These are phyloP conservation scores for Columba guinea DNA, from an alignment of 2,797 vertebrate species.

Conservation along the genomic window DNA sequence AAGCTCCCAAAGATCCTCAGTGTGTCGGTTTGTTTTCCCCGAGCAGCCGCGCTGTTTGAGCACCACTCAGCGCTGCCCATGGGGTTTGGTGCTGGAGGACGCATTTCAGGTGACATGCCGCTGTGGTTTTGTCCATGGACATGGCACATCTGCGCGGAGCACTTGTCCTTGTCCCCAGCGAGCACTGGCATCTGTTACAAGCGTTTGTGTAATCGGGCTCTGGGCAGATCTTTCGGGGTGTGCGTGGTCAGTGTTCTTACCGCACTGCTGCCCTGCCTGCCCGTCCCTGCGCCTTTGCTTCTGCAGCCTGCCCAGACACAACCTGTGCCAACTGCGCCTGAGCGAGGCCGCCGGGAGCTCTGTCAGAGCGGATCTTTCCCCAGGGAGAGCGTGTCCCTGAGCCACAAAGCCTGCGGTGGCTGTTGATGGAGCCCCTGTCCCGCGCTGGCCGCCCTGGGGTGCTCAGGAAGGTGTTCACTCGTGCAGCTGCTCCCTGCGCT, in stretches of 20 bases:
- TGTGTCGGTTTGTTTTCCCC: background rate
- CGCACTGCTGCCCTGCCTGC: conserved; percentile 15
- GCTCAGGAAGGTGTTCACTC: background rate
- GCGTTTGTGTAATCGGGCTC: background rate
- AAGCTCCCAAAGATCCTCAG: background rate
- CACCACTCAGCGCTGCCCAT: background rate
- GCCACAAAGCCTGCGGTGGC: background rate
- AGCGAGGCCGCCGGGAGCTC: background rate
- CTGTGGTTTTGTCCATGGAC: background rate
- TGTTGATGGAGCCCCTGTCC: background rate
- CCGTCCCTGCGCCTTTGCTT: conserved; percentile 5
- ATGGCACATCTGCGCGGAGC: rapidly evolving
- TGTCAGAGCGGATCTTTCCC: background rate
- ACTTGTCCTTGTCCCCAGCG: background rate
- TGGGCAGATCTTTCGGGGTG: background rate
- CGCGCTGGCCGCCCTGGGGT: rapidly evolving
- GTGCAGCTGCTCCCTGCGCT: too few relatives aligned
- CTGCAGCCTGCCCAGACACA: background rate
- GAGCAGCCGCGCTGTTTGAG: background rate
- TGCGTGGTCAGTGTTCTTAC: background rate
- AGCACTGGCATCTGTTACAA: background rate
- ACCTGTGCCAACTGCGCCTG: background rate
- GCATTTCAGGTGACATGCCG: background rate
- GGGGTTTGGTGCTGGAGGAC: background rate
- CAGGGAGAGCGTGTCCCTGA: background rate